A percentile compares a stretch with the other conserved stretches of the same genome.
Conservation (phyloP, 2,888 invertebrate genomes). For the Eilema griseolum region DNA sequence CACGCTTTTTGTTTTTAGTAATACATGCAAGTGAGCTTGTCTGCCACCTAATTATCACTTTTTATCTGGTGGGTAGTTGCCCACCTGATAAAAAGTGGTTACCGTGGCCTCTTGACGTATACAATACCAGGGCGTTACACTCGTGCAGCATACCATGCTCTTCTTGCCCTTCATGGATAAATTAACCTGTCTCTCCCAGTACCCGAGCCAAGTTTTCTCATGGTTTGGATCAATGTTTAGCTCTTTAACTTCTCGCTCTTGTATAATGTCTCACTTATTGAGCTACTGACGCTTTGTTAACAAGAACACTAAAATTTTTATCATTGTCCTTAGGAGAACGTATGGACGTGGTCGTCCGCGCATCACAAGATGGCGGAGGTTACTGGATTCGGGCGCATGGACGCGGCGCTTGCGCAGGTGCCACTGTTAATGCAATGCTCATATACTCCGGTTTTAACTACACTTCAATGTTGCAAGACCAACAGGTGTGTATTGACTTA, state of each 20-base stretch:
- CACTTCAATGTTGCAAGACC: slow-evolving; percentile 72
- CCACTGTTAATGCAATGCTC: slow-evolving; percentile 73
- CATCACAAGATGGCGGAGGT: slow-evolving; percentile 79
- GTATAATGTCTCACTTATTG: not conserved
- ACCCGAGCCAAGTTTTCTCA: too few species aligned
- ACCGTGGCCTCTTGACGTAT: too few species aligned
- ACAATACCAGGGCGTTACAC: too few species aligned
- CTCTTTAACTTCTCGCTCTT: too few species aligned
- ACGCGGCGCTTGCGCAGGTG: slow-evolving; percentile 79
- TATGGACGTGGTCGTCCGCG: slow-evolving; percentile 87
- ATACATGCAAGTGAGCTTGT: too few species aligned
- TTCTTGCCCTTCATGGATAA: not conserved
- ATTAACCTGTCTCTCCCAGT: not conserved
- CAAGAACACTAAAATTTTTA: not conserved
- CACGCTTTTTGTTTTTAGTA: too few species aligned
- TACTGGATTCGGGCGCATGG: slow-evolving; percentile 87
- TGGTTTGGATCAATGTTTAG: too few species aligned
- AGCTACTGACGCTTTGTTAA: not conserved
- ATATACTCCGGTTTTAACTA: slow-evolving; percentile 85
- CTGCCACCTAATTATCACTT: too few species aligned
- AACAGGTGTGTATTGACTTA: slow-evolving; percentile 59
- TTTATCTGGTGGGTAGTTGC: too few species aligned
- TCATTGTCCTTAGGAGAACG: slow-evolving; percentile 86
- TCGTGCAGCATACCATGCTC: too few species aligned
- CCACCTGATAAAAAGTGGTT: too few species aligned